Percentiles rank a stretch among this genome's conserved stretches.
These are phyloP conservation scores for Chaunax sp. DNA, from an alignment of 2,797 vertebrate species.

Conservation along the genomic window DNA sequence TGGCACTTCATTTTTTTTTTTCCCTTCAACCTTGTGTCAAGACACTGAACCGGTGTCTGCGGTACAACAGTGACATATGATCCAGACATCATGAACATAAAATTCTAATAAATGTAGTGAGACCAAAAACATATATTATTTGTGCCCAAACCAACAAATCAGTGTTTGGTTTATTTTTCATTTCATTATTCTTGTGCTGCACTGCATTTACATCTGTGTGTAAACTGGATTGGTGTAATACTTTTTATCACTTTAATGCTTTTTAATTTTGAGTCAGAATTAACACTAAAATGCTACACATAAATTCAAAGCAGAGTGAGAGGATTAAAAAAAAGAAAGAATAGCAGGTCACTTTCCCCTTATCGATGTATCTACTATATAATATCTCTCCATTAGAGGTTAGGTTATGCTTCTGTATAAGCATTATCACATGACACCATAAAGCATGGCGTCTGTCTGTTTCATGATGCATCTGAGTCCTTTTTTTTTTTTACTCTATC, in stretches of 20 bases:
- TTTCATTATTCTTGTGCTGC: slow-evolving; percentile 19
- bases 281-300: slow-evolving; percentile 54
- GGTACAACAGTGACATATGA: slow-evolving; percentile 47
- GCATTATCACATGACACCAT: slow-evolving; percentile 69
- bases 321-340: slow-evolving; percentile 32
- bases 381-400: slow-evolving; percentile 73
- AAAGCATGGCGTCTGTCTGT: slow-evolving; percentile 54
- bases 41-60: slow-evolving; percentile 28
- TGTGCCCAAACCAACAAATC: not conserved
- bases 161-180: not conserved
- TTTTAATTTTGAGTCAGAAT: slow-evolving; percentile 42
- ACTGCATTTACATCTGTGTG: slow-evolving; percentile 20
- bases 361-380: slow-evolving; percentile 66
- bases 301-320: slow-evolving; percentile 40
- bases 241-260: too few relatives aligned
- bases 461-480: slow-evolving; percentile 46
- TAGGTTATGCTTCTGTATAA: slow-evolving; percentile 58
- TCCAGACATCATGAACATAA: slow-evolving; percentile 9
- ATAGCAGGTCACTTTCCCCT: slow-evolving; percentile 61
- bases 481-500: too few relatives aligned
- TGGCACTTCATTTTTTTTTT: slow-evolving; percentile 66
- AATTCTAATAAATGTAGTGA: slow-evolving; percentile 21
- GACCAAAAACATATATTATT: slow-evolving; percentile 1
- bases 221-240: slow-evolving; percentile 18
- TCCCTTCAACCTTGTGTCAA: slow-evolving; percentile 55